A percentile compares a stretch with the other conserved stretches of the same genome.
Evolutionary conservation across 2,113 vertebrate genomes (phyloP).

Genomic region (Microtus richardsoni): DNA sequence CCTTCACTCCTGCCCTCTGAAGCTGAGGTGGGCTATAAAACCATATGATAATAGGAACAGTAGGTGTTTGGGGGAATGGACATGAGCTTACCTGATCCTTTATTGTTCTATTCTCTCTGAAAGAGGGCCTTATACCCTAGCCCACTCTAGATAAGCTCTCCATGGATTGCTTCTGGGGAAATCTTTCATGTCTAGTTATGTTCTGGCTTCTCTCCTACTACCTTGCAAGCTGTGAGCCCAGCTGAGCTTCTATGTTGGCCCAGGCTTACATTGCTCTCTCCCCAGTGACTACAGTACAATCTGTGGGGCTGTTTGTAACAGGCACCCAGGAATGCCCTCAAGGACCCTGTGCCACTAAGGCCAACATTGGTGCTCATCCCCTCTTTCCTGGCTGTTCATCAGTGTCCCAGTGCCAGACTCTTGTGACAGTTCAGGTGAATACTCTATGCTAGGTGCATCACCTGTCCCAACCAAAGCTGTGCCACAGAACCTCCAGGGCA

Average conservation of each 20-base stretch:
- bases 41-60: background rate
- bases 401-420: background rate
- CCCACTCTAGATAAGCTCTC: too few species aligned
- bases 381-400: background rate
- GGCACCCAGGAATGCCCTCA: background rate
- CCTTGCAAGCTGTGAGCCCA: background rate
- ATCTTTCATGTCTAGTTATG: background rate
- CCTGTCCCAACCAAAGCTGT: background rate
- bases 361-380: background rate
- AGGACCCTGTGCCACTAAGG: background rate
- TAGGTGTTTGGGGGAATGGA: background rate
- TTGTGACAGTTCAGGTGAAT: background rate
- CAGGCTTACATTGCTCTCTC: background rate
- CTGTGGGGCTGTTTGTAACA: too few species aligned
- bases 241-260: background rate
- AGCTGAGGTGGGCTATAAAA: background rate
- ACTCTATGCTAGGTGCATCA: background rate
- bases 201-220: background rate
- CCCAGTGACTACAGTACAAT: background rate
- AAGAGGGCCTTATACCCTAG: fast-evolving
- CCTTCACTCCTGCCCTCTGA: too few species aligned
- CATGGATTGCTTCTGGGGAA: too few species aligned
- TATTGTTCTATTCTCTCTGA: background rate
- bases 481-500: background rate
- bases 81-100: too few species aligned